A percentile compares a stretch with the other conserved stretches of the same genome.
Conservation (phyloP, 2,888 invertebrate species). For the Lottia scabra region DNA sequence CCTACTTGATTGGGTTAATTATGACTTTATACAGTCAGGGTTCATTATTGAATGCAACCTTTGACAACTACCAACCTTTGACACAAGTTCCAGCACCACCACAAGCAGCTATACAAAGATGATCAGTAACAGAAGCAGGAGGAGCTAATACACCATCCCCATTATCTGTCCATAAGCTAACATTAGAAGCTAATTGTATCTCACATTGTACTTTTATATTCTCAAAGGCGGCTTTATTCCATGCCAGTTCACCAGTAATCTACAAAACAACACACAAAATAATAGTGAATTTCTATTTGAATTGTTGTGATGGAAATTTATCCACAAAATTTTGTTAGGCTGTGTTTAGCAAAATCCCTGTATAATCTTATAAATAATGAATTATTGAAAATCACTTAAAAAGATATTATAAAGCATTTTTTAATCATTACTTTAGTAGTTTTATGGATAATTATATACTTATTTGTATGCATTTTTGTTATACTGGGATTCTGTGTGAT, state of each 20-base stretch:
- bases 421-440: too few relatives aligned
- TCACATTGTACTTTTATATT: conserved; percentile 40
- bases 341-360: too few relatives aligned
- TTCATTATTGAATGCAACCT: too few relatives aligned
- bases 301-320: background rate
- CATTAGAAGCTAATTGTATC: conserved; percentile 33
- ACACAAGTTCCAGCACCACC: conserved; percentile 36
- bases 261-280: conserved; percentile 9
- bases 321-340: too few relatives aligned
- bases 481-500: too few relatives aligned
- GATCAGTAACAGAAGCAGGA: conserved; percentile 22
- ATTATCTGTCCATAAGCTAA: conserved; percentile 31
- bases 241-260: conserved; percentile 32
- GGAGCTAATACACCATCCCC: conserved; percentile 19
- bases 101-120: conserved; percentile 42
- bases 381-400: too few relatives aligned
- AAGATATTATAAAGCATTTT: too few relatives aligned
- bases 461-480: too few relatives aligned
- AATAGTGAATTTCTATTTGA: background rate
- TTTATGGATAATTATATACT: too few relatives aligned
- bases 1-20: too few relatives aligned
- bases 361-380: too few relatives aligned
- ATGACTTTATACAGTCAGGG: too few relatives aligned
- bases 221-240: conserved; percentile 36
- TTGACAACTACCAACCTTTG: conserved; percentile 29